phyloP scores from a whole-genome alignment of 2,888 invertebrate species.

The Druceiella hillmani region DNA sequence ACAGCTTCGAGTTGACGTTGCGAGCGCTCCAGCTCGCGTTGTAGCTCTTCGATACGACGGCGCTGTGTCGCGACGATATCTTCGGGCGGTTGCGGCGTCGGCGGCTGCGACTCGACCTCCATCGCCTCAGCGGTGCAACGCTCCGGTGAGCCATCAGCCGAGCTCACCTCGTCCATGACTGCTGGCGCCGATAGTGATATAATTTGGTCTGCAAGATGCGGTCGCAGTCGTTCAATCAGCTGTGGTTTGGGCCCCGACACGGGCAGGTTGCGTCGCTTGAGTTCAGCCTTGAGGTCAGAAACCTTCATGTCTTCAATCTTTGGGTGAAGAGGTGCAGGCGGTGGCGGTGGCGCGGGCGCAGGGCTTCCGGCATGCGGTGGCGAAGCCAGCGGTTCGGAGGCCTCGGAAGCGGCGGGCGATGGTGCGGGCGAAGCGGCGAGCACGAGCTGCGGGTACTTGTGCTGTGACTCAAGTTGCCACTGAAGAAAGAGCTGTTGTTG shows the following conservation, averaged over 20 bases:
- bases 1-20: slow-evolving; percentile 70
- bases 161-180: slow-evolving; percentile 28
- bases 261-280: slow-evolving; percentile 88
- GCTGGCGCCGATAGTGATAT: slow-evolving; percentile 44
- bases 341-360: slow-evolving; percentile 49
- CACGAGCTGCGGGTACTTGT: slow-evolving; percentile 79
- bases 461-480: slow-evolving; percentile 76
- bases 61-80: slow-evolving; percentile 76
- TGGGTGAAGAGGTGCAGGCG: slow-evolving; percentile 37
- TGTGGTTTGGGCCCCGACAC: slow-evolving; percentile 97
- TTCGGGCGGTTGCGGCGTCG: slow-evolving; percentile 41
- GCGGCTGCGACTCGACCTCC: slow-evolving; percentile 35
- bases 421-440: slow-evolving; percentile 61
- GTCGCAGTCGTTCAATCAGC: slow-evolving; percentile 84
- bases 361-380: slow-evolving; percentile 37
- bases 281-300: slow-evolving; percentile 88
- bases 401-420: slow-evolving; percentile 34
- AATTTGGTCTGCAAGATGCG: slow-evolving; percentile 53
- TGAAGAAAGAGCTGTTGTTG: slow-evolving; percentile 92
- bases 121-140: slow-evolving; percentile 35
- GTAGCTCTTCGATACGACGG: slow-evolving; percentile 81
- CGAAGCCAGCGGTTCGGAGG: slow-evolving; percentile 33
- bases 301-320: slow-evolving; percentile 94
- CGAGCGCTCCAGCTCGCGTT: slow-evolving; percentile 72
- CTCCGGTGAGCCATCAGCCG: slow-evolving; percentile 33